A percentile compares a stretch with the other conserved stretches of the same genome.
Evolutionary conservation across 1,140 invertebrate species (phyloP).

Genomic region (Drosophila ercepeae): DNA sequence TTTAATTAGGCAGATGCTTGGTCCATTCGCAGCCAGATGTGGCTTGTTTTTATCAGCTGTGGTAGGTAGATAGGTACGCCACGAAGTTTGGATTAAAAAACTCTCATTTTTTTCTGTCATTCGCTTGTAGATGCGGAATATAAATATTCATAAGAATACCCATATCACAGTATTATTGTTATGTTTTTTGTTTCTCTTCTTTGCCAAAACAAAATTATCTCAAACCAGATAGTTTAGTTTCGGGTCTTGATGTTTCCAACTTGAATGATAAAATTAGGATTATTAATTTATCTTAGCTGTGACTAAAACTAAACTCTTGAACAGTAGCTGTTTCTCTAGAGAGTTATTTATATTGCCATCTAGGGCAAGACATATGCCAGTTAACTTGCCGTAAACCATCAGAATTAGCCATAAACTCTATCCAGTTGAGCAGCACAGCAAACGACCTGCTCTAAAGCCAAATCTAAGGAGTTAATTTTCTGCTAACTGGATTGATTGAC

Average conservation of each 20-base stretch:
- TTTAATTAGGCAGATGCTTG: constrained; percentile 52
- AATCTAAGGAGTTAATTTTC: constrained; percentile 41
- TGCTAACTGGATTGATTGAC: constrained; percentile 40
- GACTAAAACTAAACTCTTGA: constrained; percentile 1
- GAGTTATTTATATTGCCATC: constrained; percentile 18
- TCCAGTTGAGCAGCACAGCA: neutral
- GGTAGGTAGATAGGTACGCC: constrained; percentile 17
- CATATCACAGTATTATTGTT: constrained; percentile 37
- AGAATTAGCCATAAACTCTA: constrained; percentile 21
- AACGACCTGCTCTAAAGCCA: neutral
- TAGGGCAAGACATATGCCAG: constrained; percentile 26
- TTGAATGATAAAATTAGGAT: neutral
- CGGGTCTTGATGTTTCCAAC: constrained; percentile 1
- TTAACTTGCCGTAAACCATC: constrained; percentile 32
- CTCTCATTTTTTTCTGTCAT: constrained; percentile 51
- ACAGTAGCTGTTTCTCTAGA: constrained; percentile 26
- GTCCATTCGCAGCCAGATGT: constrained; percentile 28
- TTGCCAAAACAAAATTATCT: constrained; percentile 25
- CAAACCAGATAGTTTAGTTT: constrained; percentile 41
- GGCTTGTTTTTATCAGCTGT: constrained; percentile 36
- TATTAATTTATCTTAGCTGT: constrained; percentile 13
- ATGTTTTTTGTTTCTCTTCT: constrained; percentile 7
- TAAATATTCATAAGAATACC: constrained; percentile 56
- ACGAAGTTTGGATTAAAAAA: constrained; percentile 40
- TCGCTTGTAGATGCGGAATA: constrained; percentile 7